Base-by-base conservation (phyloP, 1,140 invertebrate species). In the Drosophila murphyi region DNA sequence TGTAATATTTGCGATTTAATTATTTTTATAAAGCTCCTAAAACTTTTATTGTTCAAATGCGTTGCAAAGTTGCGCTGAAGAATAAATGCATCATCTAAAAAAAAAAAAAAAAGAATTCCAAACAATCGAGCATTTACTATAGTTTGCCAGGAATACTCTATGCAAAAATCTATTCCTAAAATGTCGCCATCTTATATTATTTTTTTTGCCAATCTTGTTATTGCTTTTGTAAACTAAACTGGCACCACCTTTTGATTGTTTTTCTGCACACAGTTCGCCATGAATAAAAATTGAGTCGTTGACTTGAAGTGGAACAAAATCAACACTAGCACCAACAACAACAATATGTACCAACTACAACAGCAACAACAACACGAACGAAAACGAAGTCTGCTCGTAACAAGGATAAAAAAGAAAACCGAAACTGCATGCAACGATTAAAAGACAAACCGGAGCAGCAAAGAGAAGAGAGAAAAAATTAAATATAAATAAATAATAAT, bases 251-350 rank as follows among this genome's bases (percentile, higher is more conserved):
- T 76, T 60, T 52, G 12, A 69, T 82, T 86, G 72, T 70, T 77
- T 64, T 59, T 37, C 48, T 67, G 47, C 55, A 56, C 63, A 79
- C 79, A 76, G 67, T 73, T 61, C 48, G 76, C 55, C 62, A 65
- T 73, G 67, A 68, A 0, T 74, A 64, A 75, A 75, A 64, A 77
- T 57, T 79, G 80, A 55, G 68, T 57, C 57, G 83, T 47, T 72
- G 71, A 86, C 64, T 88, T 88, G 73, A 87, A 80, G 71, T 80
- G 83, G 75, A 29, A 10, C 37, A 29, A 31, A 4, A 52, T 59
- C 47, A 68, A 48, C 59, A 59, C 32, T 28, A 78, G 62, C 10
- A 12, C 29, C 7, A 60, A 48, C 57, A 35, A 48, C 2, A 52
- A 34, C 51, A 52, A 60, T 60, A 60, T 60, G 57, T 32, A 37